A percentile compares a stretch with the other conserved stretches of the same genome.
phyloP scores from a whole-genome alignment of 2,113 vertebrate species.

The Trogon melanurus region DNA sequence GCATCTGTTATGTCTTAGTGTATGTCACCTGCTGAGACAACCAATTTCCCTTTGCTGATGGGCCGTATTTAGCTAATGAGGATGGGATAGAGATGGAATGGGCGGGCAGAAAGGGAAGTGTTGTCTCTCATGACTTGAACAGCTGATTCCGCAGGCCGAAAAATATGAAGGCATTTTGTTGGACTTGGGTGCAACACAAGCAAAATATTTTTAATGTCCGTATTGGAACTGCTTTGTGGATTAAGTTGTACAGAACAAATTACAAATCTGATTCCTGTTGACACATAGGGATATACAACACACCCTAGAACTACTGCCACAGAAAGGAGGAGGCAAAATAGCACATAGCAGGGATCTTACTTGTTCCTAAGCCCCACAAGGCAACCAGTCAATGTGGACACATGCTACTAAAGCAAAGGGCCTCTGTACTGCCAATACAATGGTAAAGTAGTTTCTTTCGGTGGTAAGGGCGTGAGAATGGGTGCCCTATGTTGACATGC shows the following conservation, averaged over 20 bases:
- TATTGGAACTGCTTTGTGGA: background rate
- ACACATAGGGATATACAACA: background rate
- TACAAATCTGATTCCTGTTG: background rate
- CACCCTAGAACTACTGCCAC: background rate
- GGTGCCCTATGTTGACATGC: background rate
- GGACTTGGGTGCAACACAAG: background rate
- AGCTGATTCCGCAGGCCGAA: background rate
- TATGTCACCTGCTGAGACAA: background rate
- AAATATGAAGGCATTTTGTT: background rate
- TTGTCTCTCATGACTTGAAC: background rate
- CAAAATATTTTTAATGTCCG: background rate
- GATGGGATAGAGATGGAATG: background rate
- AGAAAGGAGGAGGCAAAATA: background rate
- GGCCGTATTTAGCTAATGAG: background rate
- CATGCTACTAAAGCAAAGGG: rapidly evolving
- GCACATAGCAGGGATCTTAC: background rate
- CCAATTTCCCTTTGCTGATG: background rate
- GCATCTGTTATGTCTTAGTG: background rate
- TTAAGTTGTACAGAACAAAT: background rate
- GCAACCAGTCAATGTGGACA: background rate
- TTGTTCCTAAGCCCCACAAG: background rate
- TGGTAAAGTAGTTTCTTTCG: background rate
- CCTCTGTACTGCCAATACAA: background rate
- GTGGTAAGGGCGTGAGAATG: background rate
- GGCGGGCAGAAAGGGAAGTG: background rate